Conservation (phyloP, 2,888 invertebrate genomes). For the Thalpophila matura region DNA sequence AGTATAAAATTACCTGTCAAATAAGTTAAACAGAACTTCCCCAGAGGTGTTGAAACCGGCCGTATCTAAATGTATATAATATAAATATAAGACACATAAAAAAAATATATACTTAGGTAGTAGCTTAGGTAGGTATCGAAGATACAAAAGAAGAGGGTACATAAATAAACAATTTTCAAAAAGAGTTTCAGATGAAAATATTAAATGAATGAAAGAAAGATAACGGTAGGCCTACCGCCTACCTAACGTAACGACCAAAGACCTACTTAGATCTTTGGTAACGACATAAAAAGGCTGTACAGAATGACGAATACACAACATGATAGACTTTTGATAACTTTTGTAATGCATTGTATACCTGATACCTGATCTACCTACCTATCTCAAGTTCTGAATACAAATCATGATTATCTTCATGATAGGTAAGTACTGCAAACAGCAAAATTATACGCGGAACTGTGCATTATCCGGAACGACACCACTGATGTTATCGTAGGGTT, state of each 20-base stretch:
- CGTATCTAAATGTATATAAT: no score
- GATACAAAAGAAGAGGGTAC: no score
- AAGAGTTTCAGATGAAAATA: no score
- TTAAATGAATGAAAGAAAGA: slow-evolving; percentile 14
- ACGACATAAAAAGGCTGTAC: slow-evolving; percentile 3
- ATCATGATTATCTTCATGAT: slow-evolving; percentile 39
- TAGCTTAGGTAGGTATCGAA: no score
- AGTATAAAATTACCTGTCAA: no score
- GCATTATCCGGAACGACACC: slow-evolving; percentile 54
- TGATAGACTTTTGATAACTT: background rate
- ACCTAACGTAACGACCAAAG: no score
- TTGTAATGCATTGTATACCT: background rate
- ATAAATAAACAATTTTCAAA: no score
- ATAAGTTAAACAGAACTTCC: no score
- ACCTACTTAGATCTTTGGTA: no score
- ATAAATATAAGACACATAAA: no score
- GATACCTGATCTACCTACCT: slow-evolving; percentile 12
- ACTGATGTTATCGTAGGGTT: slow-evolving; percentile 78
- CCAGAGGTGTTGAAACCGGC: no score
- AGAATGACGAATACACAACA: slow-evolving; percentile 34
- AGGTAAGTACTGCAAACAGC: slow-evolving; percentile 54
- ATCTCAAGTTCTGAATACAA: slow-evolving; percentile 35
- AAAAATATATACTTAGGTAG: no score
- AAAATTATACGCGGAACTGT: slow-evolving; percentile 66
- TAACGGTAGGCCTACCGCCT: slow-evolving; percentile 6